Percentiles rank a stretch among this genome's conserved stretches.
Conservation (phyloP, 2,888 invertebrate genomes). For the Aradus depressus region DNA sequence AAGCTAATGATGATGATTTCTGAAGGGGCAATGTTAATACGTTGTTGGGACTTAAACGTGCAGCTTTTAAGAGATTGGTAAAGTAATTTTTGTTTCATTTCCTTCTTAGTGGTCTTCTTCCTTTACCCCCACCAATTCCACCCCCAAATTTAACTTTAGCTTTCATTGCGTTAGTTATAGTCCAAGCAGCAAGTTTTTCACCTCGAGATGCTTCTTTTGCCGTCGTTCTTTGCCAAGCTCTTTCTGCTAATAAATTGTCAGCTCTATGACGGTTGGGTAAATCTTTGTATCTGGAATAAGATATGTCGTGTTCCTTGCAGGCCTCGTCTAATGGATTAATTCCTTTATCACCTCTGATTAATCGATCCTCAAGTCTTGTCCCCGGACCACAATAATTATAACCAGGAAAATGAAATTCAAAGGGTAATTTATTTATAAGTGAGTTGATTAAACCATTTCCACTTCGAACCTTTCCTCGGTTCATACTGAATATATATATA, state of each 20-base stretch:
- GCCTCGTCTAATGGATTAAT: constrained; percentile 34
- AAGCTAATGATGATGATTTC: too few species aligned
- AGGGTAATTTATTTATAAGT: too few species aligned
- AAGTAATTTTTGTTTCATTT: too few species aligned
- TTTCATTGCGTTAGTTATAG: constrained; percentile 25
- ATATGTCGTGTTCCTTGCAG: constrained; percentile 35
- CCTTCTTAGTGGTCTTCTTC: too few species aligned
- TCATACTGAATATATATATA: too few species aligned
- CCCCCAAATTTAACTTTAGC: constrained; percentile 24
- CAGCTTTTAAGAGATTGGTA: too few species aligned
- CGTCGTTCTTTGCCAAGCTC: constrained; percentile 21
- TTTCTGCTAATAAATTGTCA: constrained; percentile 13
- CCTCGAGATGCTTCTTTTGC: constrained; percentile 19
- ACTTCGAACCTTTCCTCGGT: too few species aligned
- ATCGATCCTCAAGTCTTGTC: constrained; percentile 25
- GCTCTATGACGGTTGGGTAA: constrained; percentile 14
- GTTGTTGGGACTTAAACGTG: too few species aligned
- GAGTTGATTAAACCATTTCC: constrained; percentile 3
- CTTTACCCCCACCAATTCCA: too few species aligned
- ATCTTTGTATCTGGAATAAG: constrained; percentile 30
- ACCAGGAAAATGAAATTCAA: constrained; percentile 12
- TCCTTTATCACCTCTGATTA: constrained; percentile 34
- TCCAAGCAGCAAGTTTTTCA: constrained; percentile 21
- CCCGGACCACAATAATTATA: constrained; percentile 17
- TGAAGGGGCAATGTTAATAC: too few species aligned